Base-by-base conservation (phyloP, 2,888 invertebrate species). In the Teleiodes luculella region DNA sequence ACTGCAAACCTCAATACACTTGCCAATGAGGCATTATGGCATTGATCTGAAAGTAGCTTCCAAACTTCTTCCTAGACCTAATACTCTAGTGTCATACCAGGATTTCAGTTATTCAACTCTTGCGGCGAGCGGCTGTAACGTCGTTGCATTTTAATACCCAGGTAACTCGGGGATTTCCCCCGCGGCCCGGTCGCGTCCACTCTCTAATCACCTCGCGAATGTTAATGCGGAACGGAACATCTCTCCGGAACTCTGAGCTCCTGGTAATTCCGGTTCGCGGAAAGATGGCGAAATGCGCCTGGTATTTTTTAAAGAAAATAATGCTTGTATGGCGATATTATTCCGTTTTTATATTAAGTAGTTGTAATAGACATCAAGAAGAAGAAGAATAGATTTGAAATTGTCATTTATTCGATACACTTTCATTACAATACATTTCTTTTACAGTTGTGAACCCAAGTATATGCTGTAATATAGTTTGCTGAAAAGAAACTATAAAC, bases 191-290 rank as follows among this genome's bases (percentile, higher is more conserved):
- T 37, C 49, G 57, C 36, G 68, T 66, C 68, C 72, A 73, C 70
- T 76, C 62, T 60, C 66, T 75, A 74, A 78, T 78, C 74, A 77
- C 68, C 60, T 53, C 57, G 57, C 54, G 63, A 67, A 65, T 61
- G 59, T 57, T 59, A 65, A 66, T 66, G 59, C 59, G 52, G 57
- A 24, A 24, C 24, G 24, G 24, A 57, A 31, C 31, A 56, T 47
- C 56, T 62, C 61, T 57, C 51, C 53, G 47, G 48, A 49, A 33
- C 56, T 53, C 61, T 67, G 62, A 52, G 31, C 31, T 52, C 67
- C 63, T 62, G 53, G 66, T 63, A 58, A 35, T 53, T 57, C 53
- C 36, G n/a, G 36, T 2, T 33, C 14, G n/a, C 39, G 39, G 53
- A 53, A 58, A 57, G 56, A 56, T 56, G 53, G 54, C 24, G 39